Evolutionary conservation across 2,888 invertebrate species (phyloP), one percentile per base, ranked within the genome.

Genomic region (Epirrhoe tristata): DNA sequence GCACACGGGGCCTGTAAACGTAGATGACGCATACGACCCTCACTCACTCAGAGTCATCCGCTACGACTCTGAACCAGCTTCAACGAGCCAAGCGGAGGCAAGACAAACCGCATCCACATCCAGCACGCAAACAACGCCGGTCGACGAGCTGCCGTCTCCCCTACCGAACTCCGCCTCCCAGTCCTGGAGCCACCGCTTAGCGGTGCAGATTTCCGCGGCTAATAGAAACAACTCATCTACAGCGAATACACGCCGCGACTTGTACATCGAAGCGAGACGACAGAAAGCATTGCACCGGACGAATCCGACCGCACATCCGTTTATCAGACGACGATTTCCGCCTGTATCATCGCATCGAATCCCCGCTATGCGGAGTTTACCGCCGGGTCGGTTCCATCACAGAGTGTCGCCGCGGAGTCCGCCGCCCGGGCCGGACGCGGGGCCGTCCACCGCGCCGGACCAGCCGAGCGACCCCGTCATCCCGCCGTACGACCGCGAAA

Each of bases 191-290:
- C 87, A 89, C 74, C 88, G 93, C 0, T 84, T 93, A 10, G 93
- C 93, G 0, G 91, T 93, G 5, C 93, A 91, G 75, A 93, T 93
- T 70, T 81, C 93, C 6, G 93, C 88, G 10, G 93, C 91, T 0
- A 93, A 94, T 67, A 86, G 90, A 76, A 93, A 93, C 77, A 85
- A 80, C 67, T 93, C 93, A 1, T 71, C 80, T 24, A 92, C 91
- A 14, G 93, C 93, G 2, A 83, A 87, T 62, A 87, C 81, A 63
- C 81, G 93, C 74, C 80, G 89, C 65, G 93, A 93, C 16, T 69
- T 89, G 16, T 93, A 93, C 69, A 69, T 89, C 57, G 91, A 92
- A 74, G 83, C 84, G 59, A 89, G 83, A 72, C 83, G 91, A 32
- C 81, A 84, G 61, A 91, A 90, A 79, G 93, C 93, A 12, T 77